A percentile compares a stretch with the other conserved stretches of the same genome.
These are phyloP conservation scores for Neodontobutis hainanensis DNA, from an alignment of 2,113 vertebrate species.

Conservation along the genomic window DNA sequence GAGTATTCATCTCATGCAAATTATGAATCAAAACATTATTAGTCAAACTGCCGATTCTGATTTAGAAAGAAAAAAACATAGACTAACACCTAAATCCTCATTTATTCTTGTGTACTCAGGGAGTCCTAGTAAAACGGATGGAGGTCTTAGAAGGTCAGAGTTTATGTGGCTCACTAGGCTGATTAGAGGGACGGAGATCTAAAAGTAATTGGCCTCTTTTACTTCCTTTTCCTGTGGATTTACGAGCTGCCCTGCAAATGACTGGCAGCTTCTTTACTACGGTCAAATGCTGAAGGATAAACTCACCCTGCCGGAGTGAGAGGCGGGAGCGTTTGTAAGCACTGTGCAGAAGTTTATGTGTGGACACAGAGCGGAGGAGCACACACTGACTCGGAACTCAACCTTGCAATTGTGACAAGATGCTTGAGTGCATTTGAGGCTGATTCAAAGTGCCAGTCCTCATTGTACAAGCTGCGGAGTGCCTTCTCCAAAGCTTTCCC, in stretches of 20 bases:
- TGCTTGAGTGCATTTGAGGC: conserved; percentile 88
- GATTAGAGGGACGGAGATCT: conserved; percentile 75
- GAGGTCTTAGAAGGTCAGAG: conserved; percentile 75
- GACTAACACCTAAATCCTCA: neutral
- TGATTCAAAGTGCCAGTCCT: conserved; percentile 89
- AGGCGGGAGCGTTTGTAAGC: conserved; percentile 15
- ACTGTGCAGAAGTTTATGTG: conserved; percentile 23
- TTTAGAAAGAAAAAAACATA: neutral
- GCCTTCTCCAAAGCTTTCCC: conserved; percentile 83
- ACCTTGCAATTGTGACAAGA: conserved; percentile 90
- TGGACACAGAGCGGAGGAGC: conserved; percentile 38
- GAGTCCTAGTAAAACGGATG: conserved; percentile 57
- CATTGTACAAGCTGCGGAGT: conserved; percentile 80
- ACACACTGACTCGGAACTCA: conserved; percentile 82
- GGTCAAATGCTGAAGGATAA: conserved; percentile 74
- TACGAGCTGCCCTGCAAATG: conserved; percentile 69
- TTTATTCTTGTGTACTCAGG: neutral
- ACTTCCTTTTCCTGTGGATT: conserved; percentile 72
- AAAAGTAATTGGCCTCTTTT: conserved; percentile 77
- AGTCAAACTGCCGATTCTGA: conserved; percentile 6
- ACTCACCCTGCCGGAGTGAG: conserved; percentile 34
- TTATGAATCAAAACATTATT: conserved; percentile 2
- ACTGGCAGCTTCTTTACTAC: conserved; percentile 78
- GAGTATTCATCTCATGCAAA: neutral
- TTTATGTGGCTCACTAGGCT: conserved; percentile 74